Evolutionary conservation across 2,888 invertebrate species (phyloP).

Genomic region (Dorcus hopei): DNA sequence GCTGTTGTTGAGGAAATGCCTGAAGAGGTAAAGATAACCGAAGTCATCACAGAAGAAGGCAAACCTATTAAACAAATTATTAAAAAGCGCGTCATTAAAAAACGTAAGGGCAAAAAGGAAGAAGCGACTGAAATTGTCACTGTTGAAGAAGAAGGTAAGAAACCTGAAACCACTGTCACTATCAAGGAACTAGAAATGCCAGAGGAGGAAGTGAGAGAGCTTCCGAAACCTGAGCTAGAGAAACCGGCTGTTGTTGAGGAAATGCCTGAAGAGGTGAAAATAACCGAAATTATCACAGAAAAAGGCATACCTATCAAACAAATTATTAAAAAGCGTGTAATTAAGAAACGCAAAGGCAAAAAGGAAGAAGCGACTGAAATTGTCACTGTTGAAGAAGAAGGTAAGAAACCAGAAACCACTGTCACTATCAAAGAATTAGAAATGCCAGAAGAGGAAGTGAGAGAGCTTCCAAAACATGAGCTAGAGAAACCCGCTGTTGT

Average conservation of each 20-base stretch:
- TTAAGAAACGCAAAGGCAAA: constrained; percentile 32
- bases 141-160: constrained; percentile 22
- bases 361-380: constrained; percentile 31
- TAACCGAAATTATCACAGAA: constrained; percentile 34
- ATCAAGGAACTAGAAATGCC: constrained; percentile 29
- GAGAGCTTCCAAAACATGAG: constrained; percentile 13
- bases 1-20: constrained; percentile 15
- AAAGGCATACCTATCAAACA: constrained; percentile 35
- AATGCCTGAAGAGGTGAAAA: constrained; percentile 33
- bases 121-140: constrained; percentile 36
- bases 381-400: constrained; percentile 28
- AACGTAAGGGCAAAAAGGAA: constrained; percentile 33
- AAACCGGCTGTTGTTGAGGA: constrained; percentile 28
- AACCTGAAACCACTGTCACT: constrained; percentile 25
- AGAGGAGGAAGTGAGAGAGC: constrained; percentile 24
- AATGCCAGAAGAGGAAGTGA: constrained; percentile 44
- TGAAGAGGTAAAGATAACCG: constrained; percentile 19
- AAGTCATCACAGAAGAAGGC: constrained; percentile 26
- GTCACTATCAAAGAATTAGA: constrained; percentile 37
- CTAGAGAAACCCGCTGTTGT: constrained; percentile 24
- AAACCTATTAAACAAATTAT: constrained; percentile 34
- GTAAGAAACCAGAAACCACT: constrained; percentile 48
- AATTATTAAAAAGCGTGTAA: constrained; percentile 32
- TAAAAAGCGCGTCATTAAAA: constrained; percentile 18
- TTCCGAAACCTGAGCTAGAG: constrained; percentile 23